Base-by-base conservation (phyloP, 2,797 vertebrate species). In the Yasuhikotakia modesta region DNA sequence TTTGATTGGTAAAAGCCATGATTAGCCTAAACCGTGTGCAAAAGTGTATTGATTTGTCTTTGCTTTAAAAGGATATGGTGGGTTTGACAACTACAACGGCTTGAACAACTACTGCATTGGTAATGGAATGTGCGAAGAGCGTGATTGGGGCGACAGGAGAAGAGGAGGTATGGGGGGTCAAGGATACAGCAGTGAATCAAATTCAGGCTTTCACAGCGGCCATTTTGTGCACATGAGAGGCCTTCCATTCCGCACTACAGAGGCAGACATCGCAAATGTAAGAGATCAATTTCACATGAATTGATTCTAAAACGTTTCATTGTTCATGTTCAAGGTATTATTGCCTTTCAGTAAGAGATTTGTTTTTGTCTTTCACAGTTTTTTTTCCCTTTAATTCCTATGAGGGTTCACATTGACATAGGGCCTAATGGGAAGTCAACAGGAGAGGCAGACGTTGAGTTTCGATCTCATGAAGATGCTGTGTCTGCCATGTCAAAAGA, bases 161-260 rank as follows among this genome's bases (percentile, higher is more conserved):
- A 94, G 91, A 96, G 92, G 91, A 96, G 96, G 93, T 79, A 91
- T 96, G 90, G 94, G 94, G 87, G 91, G 94, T 78, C 95, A 97
- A 79, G 92, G 95, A 80, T 98, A 97, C 81, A 86, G 92, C 88
- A 90, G 85, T 63, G 95, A 97, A 7, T 80, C 90, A 45, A 89
- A 94, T 64, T 96, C 96, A 2, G 94, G 95, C 80, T 97, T 97
- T 91, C 96, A 98, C 83, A 95, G 95, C 0, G 95, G 98, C 78
- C 98, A 99, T 83, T 99, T 98, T 88, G 97, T 99, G 83, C 98
- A 99, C 85, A 99, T 99, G 98, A 96, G 98, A 87, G 98, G 98
- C 70, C 90, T 99, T 82, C 97, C 98, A 70, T 99, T 99, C 82
- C 95, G 97, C 76, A 96, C 97, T 68, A 95, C 96, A 76, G 97